phyloP scores from a whole-genome alignment of 2,797 vertebrate species.

The Halcyon leucocephala region DNA sequence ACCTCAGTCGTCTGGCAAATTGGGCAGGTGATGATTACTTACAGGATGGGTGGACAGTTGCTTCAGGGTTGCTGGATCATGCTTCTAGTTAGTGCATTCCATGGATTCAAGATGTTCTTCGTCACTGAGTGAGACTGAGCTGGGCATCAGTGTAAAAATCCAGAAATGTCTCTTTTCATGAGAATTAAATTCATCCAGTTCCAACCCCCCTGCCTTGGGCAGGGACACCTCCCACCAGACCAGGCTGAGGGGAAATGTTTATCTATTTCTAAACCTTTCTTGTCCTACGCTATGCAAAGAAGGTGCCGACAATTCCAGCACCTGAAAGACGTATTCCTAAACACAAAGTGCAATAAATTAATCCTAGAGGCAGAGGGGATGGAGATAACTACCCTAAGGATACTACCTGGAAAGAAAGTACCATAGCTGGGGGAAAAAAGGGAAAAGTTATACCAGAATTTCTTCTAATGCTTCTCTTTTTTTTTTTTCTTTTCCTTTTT shows the following conservation, averaged over 20 bases:
- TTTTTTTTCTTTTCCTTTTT: neutral
- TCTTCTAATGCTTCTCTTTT: neutral
- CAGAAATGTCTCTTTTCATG: neutral
- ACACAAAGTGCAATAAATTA: neutral
- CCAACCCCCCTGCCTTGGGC: too few relatives aligned
- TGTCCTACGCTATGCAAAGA: neutral
- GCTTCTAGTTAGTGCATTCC: neutral
- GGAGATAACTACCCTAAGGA: neutral
- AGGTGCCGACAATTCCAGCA: neutral
- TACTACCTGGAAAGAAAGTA: neutral
- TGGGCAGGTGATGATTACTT: fast-evolving
- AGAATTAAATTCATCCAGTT: neutral
- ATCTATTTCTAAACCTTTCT: neutral
- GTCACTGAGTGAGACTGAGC: neutral
- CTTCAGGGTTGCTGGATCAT: neutral
- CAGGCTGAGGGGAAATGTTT: neutral
- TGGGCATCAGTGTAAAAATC: neutral
- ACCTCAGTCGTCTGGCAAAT: neutral
- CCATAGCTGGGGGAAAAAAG: too few relatives aligned
- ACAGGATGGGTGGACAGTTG: neutral
- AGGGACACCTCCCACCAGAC: too few relatives aligned
- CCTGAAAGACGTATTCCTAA: neutral
- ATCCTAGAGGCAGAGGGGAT: neutral
- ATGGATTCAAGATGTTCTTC: neutral
- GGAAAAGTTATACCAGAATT: neutral